Evolutionary conservation across 2,888 invertebrate genomes (phyloP).

Genomic region (Heteromyza rotundicornis): DNA sequence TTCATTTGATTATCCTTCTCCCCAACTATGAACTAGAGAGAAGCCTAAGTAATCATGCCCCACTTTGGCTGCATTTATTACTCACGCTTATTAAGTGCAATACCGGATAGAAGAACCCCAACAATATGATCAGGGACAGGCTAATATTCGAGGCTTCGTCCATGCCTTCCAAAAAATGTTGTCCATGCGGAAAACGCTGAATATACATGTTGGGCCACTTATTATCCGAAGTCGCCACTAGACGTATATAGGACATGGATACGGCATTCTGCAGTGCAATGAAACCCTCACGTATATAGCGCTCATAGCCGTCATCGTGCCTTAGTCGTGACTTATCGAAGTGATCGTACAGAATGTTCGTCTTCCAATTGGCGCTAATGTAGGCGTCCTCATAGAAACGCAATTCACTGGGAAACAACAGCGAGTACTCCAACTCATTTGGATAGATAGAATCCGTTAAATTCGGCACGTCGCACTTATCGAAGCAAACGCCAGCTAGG

Average conservation of each 20-base stretch:
- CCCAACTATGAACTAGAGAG: neutral
- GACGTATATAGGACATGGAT: slow-evolving; percentile 54
- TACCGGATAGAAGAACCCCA: slow-evolving; percentile 68
- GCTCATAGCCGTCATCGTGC: slow-evolving; percentile 64
- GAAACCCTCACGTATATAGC: slow-evolving; percentile 68
- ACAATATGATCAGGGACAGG: slow-evolving; percentile 75
- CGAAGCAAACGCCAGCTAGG: slow-evolving; percentile 64
- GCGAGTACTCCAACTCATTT: slow-evolving; percentile 31
- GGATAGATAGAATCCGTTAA: slow-evolving; percentile 10
- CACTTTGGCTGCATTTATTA: no score
- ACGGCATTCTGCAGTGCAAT: slow-evolving; percentile 68
- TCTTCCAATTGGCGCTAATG: slow-evolving; percentile 42
- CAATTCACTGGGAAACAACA: slow-evolving; percentile 45
- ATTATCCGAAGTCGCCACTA: neutral
- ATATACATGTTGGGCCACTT: slow-evolving; percentile 32
- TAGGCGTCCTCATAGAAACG: slow-evolving; percentile 27
- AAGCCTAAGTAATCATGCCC: no score
- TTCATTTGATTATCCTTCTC: neutral
- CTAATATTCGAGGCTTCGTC: slow-evolving; percentile 69
- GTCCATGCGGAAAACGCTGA: slow-evolving; percentile 44
- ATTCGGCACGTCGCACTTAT: slow-evolving; percentile 62
- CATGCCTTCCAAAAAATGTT: slow-evolving; percentile 71
- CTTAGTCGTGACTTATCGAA: neutral
- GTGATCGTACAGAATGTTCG: slow-evolving; percentile 31
- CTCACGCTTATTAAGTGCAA: neutral